These are phyloP conservation scores for Euschistus heros DNA, from an alignment of 1,140 invertebrate species.

Conservation along the genomic window DNA sequence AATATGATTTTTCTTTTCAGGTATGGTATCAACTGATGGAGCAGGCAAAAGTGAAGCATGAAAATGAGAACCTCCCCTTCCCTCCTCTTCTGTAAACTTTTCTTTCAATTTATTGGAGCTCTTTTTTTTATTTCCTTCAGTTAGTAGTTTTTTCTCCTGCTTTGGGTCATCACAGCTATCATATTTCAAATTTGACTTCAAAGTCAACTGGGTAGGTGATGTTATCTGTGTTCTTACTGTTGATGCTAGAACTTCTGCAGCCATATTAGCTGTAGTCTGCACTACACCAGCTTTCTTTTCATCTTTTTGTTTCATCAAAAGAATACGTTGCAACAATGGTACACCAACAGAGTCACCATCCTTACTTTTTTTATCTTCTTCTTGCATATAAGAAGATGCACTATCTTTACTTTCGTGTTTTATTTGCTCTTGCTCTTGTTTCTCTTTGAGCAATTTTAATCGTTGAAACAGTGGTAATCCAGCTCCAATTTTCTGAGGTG, in stretches of 20 bases:
- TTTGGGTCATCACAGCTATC: not conserved
- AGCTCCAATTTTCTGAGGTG: conserved; percentile 42
- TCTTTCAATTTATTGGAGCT: not conserved
- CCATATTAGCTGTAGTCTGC: conserved; percentile 28
- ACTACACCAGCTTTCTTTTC: conserved; percentile 44
- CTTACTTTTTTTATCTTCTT: conserved; percentile 44
- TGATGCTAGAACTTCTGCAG: conserved; percentile 25
- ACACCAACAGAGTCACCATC: conserved; percentile 46
- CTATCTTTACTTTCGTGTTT: conserved; percentile 36
- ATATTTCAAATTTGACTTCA: not conserved
- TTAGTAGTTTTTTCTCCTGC: not conserved
- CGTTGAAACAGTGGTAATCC: conserved; percentile 62
- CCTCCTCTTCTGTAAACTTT: not conserved
- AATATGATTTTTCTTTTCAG: not conserved
- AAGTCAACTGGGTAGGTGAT: conserved; percentile 8
- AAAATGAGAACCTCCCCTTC: not conserved
- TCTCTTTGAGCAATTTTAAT: conserved; percentile 69
- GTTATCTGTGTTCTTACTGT: conserved; percentile 28
- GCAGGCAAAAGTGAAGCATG: too few species aligned
- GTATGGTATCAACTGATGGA: not conserved
- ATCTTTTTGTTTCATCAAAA: conserved; percentile 68
- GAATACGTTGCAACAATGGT: conserved; percentile 64
- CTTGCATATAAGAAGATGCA: conserved; percentile 34
- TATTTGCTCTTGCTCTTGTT: conserved; percentile 58
- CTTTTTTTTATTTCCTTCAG: not conserved